Evolutionary conservation across 2,797 vertebrate genomes (phyloP), one percentile per base, ranked within the genome.

Genomic region (Sardinella longiceps): DNA sequence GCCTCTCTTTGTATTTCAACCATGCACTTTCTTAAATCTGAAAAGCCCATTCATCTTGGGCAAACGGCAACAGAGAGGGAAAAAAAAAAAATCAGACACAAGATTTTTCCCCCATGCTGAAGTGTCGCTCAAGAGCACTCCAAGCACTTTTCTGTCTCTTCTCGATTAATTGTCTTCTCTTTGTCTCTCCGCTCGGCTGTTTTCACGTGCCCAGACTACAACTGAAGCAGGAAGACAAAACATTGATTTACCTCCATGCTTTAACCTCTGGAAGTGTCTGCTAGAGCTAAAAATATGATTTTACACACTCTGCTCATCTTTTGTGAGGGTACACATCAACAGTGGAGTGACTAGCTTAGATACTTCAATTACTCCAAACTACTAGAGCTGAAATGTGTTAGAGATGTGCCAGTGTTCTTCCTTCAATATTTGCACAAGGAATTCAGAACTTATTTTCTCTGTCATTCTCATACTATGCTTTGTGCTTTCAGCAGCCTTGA

Each of bases 11-110:
- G 93, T 94, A 93, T 94, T 95, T 94, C 92, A 92, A 90, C 92
- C 92, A 89, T 94, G 91, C 92, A 93, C 93, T 94, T 94, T 95
- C 92, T 95, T 94, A 94, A 94, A 94, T 94, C 93, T 94, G 91
- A 94, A 95, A 94, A 95, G 94, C 93, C 93, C 94, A 94, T 95
- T 94, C 93, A 95, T 95, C 93, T 93, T 92, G 90, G 89, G 91
- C 90, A 92, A 94, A 92, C 9, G 85, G 90, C 88, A 87, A 85
- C 90, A 51, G 85, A 80, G 60, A 28, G 46, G n/a, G n/a, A 63
- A 84, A 48, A 1, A 46, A 91, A 86, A 90, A 90, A 91, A 90
- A 89, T 83, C 91, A 91, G 92, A 92, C 85, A 89, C 77, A 11
- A 87, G 88, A 81, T 85, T 84, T 89, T 30, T 43, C 25, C 14